Base-by-base conservation (phyloP, 2,113 vertebrate genomes). In the Stictonetta naevosa region DNA sequence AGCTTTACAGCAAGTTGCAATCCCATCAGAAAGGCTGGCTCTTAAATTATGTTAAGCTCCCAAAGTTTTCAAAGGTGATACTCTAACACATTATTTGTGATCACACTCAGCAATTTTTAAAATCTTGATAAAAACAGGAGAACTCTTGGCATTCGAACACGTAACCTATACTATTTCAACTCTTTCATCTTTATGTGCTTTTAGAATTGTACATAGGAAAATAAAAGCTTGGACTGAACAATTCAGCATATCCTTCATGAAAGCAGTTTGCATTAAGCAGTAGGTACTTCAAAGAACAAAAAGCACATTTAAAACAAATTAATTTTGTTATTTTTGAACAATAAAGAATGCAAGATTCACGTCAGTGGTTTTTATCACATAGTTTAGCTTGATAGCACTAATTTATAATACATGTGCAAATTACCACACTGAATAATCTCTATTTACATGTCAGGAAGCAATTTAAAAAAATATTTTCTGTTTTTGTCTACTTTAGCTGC, bases 401-500 rank as follows among this genome's bases (percentile, higher is more conserved):
- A 81, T 83, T 88, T 77, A 36, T 36, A 88, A 87, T n/a, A 89
- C 12, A 60, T 16, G 46, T 80, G 42, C n/a, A 94, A 90, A 92
- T 92, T 63, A 77, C 62, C 71, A 72, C 13, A 85, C 31, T 66
- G 68, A 71, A 79, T 72, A 90, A 78, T 55, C 81, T 60, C 36
- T 80, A 83, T 88, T 86, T 92, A 77, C 34, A 36, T 72, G 44
- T 31, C 71, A 92, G 63, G n/a, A 83, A 93, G 62, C 14, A 80
- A 86, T 79, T 77, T 76, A 10, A 40, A 3, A 69, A 87, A 80
- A 42, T 56, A 83, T 78, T 83, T 74, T 78, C 56, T 90, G 29
- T 9, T 73, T 91, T 90, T 86, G 38, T 38, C 73, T 84, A 38
- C 34, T 91, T 93, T 87, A 80, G 63, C 67, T 93, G 86, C 44